Percentiles rank a stretch among this genome's conserved stretches.
These are phyloP conservation scores for Hetaerina titia DNA, from an alignment of 2,888 invertebrate genomes.

Conservation along the genomic window DNA sequence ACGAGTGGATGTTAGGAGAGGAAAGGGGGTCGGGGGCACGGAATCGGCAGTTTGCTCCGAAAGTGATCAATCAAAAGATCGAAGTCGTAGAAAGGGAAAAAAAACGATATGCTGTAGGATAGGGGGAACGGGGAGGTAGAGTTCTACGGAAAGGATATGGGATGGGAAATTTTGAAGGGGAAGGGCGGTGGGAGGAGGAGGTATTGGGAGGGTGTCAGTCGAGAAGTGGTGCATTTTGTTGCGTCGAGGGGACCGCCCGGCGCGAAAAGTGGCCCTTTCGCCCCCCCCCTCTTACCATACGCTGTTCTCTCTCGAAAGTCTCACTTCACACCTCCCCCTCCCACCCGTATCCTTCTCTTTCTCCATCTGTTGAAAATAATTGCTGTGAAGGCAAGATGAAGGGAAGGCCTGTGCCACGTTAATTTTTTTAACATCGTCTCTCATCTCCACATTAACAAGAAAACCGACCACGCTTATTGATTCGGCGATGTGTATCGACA, in stretches of 20 bases:
- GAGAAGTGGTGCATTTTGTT: conserved; percentile 4
- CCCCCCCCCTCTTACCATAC: background rate
- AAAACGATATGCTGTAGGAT: background rate
- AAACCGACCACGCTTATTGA: background rate
- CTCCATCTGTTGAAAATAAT: background rate
- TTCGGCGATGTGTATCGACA: background rate
- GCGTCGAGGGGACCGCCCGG: conserved; percentile 30
- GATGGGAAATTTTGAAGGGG: too few species aligned
- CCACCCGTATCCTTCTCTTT: background rate
- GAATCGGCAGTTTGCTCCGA: background rate
- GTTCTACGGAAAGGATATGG: too few species aligned
- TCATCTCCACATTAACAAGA: background rate
- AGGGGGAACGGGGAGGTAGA: background rate
- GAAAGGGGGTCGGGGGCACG: background rate
- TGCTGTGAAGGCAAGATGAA: background rate
- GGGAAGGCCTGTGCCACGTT: background rate
- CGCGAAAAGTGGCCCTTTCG: conserved; percentile 11
- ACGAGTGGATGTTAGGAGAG: background rate
- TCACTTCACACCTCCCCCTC: background rate
- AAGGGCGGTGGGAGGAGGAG: background rate
- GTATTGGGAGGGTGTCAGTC: background rate
- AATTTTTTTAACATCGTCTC: background rate
- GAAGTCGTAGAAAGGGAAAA: background rate
- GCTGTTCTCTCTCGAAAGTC: background rate
- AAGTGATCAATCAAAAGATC: background rate